Base-by-base conservation (phyloP, 2,113 vertebrate genomes). In the Perca fluviatilis region DNA sequence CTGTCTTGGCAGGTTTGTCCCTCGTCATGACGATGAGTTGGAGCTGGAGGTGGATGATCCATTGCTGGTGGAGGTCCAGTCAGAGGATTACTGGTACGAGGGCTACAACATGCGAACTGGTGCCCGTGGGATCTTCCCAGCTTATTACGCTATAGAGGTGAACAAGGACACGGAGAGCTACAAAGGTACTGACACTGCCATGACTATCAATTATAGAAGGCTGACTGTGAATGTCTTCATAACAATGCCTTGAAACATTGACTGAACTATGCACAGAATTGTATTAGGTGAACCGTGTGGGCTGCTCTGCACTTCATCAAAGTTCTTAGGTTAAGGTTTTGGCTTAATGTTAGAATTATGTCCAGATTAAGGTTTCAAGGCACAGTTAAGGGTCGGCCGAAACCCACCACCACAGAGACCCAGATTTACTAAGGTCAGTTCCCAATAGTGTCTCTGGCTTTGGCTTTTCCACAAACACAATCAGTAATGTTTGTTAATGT, bases 51-150 rank as follows among this genome's bases (percentile, higher is more conserved):
- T 98, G 82, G 97, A 99, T 0, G 98, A 99, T 80, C 98, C 98
- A 0, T 89, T 99, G 89, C 93, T 98, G 88, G 98, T 99, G 93
- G 97, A 97, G 93, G 95, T 98, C 50, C 97, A 99, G 94, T 98
- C 97, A 0, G 98, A 99, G 83, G 98, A 99, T 90, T 98, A 96
- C 86, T 99, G 98, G 98, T 99, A 98, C 0, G 98, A 99, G 86
- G 98, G 97, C 70, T 98, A 97, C 95, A 99, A 99, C 92, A 99
- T 99, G 98, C 94, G 98, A 74, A 99, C 97, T 0, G 97, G 98
- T 0, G 95, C 96, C 65, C 95, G 92, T 0, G 98, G 98, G 16
- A 95, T 98, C 91, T 99, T 99, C 80, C 98, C 98, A 2, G 97
- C 97, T 62, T 99, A 97, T 90, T 99, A 99, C 0, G 98, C 98